Base-by-base conservation (phyloP, 37 sponge, comb jelly and placozoan species). In the Agelas oroides region DNA sequence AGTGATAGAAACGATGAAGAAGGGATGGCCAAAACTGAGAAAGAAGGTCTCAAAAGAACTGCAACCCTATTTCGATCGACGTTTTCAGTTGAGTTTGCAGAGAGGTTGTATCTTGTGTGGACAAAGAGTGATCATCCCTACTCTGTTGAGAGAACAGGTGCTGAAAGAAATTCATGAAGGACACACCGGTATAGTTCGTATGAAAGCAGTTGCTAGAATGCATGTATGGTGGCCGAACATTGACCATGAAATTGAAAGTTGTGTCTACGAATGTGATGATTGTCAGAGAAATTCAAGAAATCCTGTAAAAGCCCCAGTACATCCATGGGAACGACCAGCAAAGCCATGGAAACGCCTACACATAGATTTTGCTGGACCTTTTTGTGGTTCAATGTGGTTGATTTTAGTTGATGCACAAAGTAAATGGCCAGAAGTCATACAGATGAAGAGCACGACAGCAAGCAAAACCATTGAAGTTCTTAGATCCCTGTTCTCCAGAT, bases 291-390 rank as follows among this genome's bases (percentile, higher is more conserved):
- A 71, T 20, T 20, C 20, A 28, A 54, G 24, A 28, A 37, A 33
- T 16, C 64, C 53, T 11, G 8, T 25, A 30, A n/a, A 33, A 11
- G 75, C 65, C 38, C 65, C 65, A 23, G 53, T 74, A 15, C 83
- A 82, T 82, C 61, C 56, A 18, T 82, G 71, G 83, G 73, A 33
- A 21, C 58, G 57, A 18, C 75, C 84, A 17, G 39, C 25, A 25
- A 32, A 38, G 66, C 75, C 84, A 41, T 74, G 85, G 76, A 34
- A 76, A 39, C 76, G 77, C 0, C 13, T 84, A 19, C 85, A 84
- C 58, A 36, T 84, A 24, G 85, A 84, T 38, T 76, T 76, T 84
- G 85, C 76, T 23, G 77, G 85, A 12, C 85, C 85, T 18, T n/a
- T n/a, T n/a, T n/a, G n/a, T n/a, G n/a, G n/a, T n/a, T n/a, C n/a